Base-by-base conservation (phyloP, 64 coral and sea anemone species). In the Hydrozoanthus tunicans region DNA sequence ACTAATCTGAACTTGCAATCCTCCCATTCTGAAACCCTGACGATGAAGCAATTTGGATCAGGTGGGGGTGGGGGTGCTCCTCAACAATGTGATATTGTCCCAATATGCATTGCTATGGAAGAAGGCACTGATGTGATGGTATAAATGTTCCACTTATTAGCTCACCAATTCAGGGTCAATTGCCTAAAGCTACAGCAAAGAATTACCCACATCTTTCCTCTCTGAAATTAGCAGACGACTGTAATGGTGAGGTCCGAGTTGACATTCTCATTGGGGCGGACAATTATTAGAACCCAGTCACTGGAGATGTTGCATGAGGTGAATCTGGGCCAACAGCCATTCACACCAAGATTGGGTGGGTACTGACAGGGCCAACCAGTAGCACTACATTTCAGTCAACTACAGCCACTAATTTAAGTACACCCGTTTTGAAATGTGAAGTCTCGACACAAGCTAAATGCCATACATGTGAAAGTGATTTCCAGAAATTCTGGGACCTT, bases 251-350 rank as follows among this genome's bases (percentile, higher is more conserved):
- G 32, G 32, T 2, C 32, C 2, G 32, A 14, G 76, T 93, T 55
- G 86, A 93, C 69, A 10, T 90, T n/a, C 79, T 93, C 6, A 62
- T 90, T 72, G 92, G 92, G 85, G 24, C 55, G 32, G 5, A 63
- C 27, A 3, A 55, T 51, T 59, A 70, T 14, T 58, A 43, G 32
- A 43, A 43, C 32, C 32, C 2, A 43, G 32, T 43, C 32, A 43
- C 32, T 43, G 32, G 32, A 43, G 32, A 43, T 43, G 32, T 43
- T 43, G 32, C 32, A 43, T 2, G 0, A 43, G 32, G 32, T 43
- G 68, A 76, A 59, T 15, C 10, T 13, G 85, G 70, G 14, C 85
- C 70, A 56, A 20, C 70, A n/a, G 85, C 70, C 62, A 76, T 89
- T 32, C 68, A 89, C 26, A 89, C 85, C 11, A 89, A 89, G 53